These are phyloP conservation scores for Lepidurus arcticus DNA, from an alignment of 1,140 invertebrate species.

Conservation along the genomic window DNA sequence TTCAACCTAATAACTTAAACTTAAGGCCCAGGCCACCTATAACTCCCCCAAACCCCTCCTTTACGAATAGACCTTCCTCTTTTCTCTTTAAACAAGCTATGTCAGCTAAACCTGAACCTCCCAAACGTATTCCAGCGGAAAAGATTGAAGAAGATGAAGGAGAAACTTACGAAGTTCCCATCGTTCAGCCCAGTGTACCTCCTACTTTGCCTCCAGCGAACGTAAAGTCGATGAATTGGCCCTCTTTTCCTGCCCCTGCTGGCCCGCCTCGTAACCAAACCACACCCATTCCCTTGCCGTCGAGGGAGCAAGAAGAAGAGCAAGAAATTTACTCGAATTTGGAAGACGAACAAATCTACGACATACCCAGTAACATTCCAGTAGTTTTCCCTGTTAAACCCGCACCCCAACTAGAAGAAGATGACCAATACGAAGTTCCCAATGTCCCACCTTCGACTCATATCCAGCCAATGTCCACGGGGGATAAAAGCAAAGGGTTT, in stretches of 20 bases:
- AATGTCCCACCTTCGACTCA: not conserved
- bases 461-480: not conserved
- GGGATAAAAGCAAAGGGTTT: not conserved
- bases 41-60: not conserved
- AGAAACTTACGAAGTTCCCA: not conserved
- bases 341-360: not conserved
- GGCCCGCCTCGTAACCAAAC: too few species aligned
- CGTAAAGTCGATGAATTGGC: too few species aligned
- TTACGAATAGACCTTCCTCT: not conserved
- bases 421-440: not conserved
- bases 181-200: not conserved
- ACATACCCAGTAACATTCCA: not conserved
- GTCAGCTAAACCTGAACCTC: not conserved
- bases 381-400: not conserved
- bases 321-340: not conserved
- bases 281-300: not conserved
- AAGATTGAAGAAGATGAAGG: not conserved
- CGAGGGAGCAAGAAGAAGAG: not conserved
- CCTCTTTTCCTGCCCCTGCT: too few species aligned
- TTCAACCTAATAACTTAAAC: not conserved
- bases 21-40: too few species aligned
- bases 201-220: too few species aligned
- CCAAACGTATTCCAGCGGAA: not conserved
- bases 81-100: not conserved
- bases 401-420: not conserved